Conservation (phyloP, 2,797 vertebrate species). For the Syngnathus rostellatus region DNA sequence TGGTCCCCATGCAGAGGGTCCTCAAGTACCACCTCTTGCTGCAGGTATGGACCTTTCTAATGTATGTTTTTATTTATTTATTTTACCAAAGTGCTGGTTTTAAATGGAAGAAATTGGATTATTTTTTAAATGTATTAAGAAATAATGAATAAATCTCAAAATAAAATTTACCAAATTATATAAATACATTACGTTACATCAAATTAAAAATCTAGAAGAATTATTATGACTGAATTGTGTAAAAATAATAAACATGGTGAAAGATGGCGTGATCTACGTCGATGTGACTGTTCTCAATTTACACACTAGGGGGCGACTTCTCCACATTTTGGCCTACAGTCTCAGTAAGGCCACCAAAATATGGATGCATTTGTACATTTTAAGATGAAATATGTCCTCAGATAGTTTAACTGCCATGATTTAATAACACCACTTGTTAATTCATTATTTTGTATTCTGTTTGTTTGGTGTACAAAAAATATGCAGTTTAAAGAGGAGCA, state of each 20-base stretch:
- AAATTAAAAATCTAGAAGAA: not conserved
- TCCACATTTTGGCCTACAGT: not conserved
- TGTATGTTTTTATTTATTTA: not conserved
- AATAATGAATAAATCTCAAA: not conserved
- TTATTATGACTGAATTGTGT: not conserved
- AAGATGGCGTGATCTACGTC: not conserved
- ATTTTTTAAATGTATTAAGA: no score
- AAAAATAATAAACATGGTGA: not conserved
- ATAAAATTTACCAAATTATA: not conserved
- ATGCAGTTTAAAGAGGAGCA: not conserved
- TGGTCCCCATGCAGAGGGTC: constrained; percentile 94
- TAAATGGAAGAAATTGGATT: no score
- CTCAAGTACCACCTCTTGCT: constrained; percentile 94
- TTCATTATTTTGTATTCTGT: not conserved
- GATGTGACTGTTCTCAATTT: not conserved
- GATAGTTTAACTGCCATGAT: not conserved
- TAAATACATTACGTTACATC: not conserved
- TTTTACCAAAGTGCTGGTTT: not conserved
- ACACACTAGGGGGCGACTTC: not conserved
- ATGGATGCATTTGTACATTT: not conserved
- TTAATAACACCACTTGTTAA: not conserved
- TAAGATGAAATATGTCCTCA: not conserved
- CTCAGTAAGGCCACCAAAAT: not conserved
- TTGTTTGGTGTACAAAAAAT: not conserved
- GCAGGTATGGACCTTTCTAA: constrained; percentile 69